Evolutionary conservation across 2,888 invertebrate species (phyloP).

Genomic region (Saturnia japonica): DNA sequence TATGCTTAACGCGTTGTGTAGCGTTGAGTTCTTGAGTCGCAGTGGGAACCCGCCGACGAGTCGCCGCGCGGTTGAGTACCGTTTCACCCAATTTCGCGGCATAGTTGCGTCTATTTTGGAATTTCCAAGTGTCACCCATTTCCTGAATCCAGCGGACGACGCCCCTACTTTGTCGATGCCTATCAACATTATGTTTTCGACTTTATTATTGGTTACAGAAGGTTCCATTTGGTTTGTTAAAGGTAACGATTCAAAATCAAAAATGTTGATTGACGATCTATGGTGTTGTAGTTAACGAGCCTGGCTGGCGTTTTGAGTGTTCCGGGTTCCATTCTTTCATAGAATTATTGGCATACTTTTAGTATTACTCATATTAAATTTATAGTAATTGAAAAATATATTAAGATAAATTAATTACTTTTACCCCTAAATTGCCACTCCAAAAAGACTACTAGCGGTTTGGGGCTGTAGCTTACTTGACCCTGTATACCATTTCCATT

Average conservation of each 20-base stretch:
- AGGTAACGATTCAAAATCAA: background rate
- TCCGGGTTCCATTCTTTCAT: slow-evolving; percentile 9
- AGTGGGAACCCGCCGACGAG: background rate
- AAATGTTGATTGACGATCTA: slow-evolving; percentile 15
- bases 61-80: slow-evolving; percentile 2
- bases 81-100: slow-evolving; percentile 15
- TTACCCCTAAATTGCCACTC: too few species aligned
- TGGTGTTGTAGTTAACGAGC: slow-evolving; percentile 9
- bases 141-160: slow-evolving; percentile 7
- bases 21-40: too few species aligned
- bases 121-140: slow-evolving; percentile 14
- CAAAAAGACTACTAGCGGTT: too few species aligned
- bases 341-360: background rate
- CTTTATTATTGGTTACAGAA: background rate
- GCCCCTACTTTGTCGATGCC: background rate
- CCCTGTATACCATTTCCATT: too few species aligned
- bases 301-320: background rate
- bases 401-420: too few species aligned
- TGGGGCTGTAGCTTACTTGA: too few species aligned
- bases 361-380: background rate
- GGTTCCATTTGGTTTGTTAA: background rate
- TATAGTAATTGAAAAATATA: background rate
- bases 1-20: background rate
- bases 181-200: background rate
- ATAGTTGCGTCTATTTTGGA: slow-evolving; percentile 13